A percentile compares a stretch with the other conserved stretches of the same genome.
These are phyloP conservation scores for Ichneumon xanthorius DNA, from an alignment of 2,888 invertebrate species.

Conservation along the genomic window DNA sequence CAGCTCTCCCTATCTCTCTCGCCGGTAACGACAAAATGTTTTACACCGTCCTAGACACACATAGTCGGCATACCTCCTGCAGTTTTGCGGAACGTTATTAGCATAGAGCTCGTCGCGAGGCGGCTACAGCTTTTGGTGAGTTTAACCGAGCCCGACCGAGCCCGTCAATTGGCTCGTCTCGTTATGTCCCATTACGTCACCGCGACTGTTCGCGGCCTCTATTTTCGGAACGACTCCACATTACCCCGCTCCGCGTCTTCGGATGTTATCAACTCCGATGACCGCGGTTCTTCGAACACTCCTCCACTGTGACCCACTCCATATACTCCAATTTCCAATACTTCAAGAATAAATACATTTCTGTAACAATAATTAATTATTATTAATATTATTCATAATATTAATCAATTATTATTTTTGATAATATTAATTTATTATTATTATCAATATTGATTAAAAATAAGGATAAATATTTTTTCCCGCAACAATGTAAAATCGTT, in stretches of 20 bases:
- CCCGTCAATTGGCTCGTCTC: slow-evolving; percentile 11
- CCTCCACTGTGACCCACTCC: not conserved
- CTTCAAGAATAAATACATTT: not conserved
- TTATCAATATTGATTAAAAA: not conserved
- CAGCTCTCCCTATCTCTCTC: not conserved
- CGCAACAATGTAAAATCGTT: too few relatives aligned
- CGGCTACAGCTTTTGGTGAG: slow-evolving; percentile 14
- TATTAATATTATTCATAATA: not conserved
- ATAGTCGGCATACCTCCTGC: slow-evolving; percentile 2
- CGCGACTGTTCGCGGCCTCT: not conserved
- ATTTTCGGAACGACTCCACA: slow-evolving; percentile 12
- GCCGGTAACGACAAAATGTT: slow-evolving; percentile 22
- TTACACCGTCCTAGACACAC: not conserved
- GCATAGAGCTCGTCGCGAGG: slow-evolving; percentile 15
- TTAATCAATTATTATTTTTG: not conserved
- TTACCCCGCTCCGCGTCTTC: not conserved
- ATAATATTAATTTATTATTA: not conserved
- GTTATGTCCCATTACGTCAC: slow-evolving; percentile 27
- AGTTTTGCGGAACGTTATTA: slow-evolving; percentile 22
- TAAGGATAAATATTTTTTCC: not conserved
- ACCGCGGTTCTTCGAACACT: not conserved
- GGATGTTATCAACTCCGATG: not conserved
- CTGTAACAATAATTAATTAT: not conserved
- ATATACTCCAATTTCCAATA: not conserved
- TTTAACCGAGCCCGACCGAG: slow-evolving; percentile 21